Evolutionary conservation across 1,140 invertebrate genomes (phyloP), one percentile per base, ranked within the genome.

Genomic region (Anoplophora glabripennis): DNA sequence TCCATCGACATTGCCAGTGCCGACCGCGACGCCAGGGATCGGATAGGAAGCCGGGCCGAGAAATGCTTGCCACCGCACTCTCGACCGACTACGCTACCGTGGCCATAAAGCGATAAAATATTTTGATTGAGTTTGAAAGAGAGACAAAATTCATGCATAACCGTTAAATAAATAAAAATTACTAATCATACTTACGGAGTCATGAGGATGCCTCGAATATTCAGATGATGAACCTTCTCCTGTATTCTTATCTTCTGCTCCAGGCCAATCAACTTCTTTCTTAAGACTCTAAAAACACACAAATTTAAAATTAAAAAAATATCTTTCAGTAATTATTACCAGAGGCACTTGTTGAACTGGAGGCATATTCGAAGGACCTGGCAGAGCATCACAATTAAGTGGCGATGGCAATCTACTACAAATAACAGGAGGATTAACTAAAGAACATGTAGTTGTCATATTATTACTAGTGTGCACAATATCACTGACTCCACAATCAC

Each of bases 301-400:
- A 37, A 53, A 51, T 28, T 14, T 11, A 40, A 40, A 53, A 40
- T 7, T 10, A 40, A 41, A 38, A 40, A 28, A 34, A 51, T 17
- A 34, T 1, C 5, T 40, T 40, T 10, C 36, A 18, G 7, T 42
- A 36, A 48, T 11, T n/a, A 28, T 86, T 77, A 93, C 90, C 79
- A 93, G 82, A 75, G 90, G 89, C 74, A 89, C 89, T 83, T 90
- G 87, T 78, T 93, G 89, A 68, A 91, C 88, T 40, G 89, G 90
- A 41, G 88, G 86, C 65, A 92, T 78, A 52, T 88, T 88, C 21
- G 88, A 90, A 28, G 87, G 88, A 61, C 85, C 89, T 59, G 86
- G 86, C 46, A 89, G 78, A 14, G 87, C 84, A 69, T 89, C 86
- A 54, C 79, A 75, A 33, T 82, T 83, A 68, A 85, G 80, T 47